Evolutionary conservation across 1,140 invertebrate species (phyloP).

Genomic region (Scaptomyza pallida): DNA sequence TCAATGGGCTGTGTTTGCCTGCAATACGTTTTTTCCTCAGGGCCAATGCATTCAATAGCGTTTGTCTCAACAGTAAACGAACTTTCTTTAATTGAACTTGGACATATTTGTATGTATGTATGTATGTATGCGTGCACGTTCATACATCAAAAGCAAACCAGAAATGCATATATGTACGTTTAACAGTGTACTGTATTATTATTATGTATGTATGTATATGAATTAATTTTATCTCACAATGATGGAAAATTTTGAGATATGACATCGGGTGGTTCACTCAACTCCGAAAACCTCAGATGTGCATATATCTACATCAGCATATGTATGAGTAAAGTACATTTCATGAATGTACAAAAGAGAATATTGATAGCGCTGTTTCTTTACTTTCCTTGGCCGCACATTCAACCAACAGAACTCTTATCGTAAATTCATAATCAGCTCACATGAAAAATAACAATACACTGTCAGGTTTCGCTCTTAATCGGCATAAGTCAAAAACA

Average conservation of each 20-base stretch:
- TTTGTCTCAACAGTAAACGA: slow-evolving; percentile 12
- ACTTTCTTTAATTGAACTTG: slow-evolving; percentile 26
- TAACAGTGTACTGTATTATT: background rate
- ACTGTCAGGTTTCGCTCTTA: slow-evolving; percentile 1
- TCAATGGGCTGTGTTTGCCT: background rate
- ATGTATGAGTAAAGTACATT: slow-evolving; percentile 7
- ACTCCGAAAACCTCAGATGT: slow-evolving; percentile 10
- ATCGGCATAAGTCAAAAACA: slow-evolving; percentile 15
- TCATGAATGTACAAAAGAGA: background rate
- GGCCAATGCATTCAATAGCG: background rate
- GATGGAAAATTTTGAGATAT: background rate
- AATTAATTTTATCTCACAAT: slow-evolving; percentile 36
- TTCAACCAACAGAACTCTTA: slow-evolving; percentile 6
- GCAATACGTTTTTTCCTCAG: background rate
- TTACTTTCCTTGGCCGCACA: slow-evolving; percentile 1
- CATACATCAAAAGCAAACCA: background rate
- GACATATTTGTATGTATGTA: background rate
- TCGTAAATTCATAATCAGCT: slow-evolving; percentile 29
- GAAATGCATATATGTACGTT: slow-evolving; percentile 11
- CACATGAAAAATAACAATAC: slow-evolving; percentile 10
- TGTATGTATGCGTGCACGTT: background rate
- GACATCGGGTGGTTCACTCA: slow-evolving; percentile 28
- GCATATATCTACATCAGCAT: background rate
- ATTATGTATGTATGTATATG: slow-evolving; percentile 4
- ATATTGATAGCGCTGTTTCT: slow-evolving; percentile 9